Evolutionary conservation across 2,888 invertebrate species (phyloP).

Genomic region (Periphyllus acericola): DNA sequence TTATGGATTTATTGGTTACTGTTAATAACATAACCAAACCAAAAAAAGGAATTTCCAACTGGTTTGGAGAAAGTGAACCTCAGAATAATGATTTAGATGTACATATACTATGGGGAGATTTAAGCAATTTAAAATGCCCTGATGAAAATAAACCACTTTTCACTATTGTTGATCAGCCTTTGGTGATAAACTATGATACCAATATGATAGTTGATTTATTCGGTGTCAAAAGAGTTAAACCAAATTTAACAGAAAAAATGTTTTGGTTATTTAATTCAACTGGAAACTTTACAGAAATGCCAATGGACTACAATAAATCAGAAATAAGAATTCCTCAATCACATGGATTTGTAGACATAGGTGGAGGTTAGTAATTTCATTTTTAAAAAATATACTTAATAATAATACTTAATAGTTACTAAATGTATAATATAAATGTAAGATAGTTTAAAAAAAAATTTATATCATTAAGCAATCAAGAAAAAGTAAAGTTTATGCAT

Average conservation of each 20-base stretch:
- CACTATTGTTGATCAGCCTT: constrained; percentile 77
- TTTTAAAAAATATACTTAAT: constrained; percentile 66
- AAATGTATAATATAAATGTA: background rate
- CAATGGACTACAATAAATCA: constrained; percentile 66
- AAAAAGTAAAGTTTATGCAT: too few species aligned
- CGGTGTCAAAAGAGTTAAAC: constrained; percentile 73
- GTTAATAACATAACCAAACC: constrained; percentile 65
- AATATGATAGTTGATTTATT: constrained; percentile 94
- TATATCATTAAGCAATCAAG: too few species aligned
- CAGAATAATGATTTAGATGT: constrained; percentile 48
- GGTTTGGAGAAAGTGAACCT: constrained; percentile 61
- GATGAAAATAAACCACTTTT: constrained; percentile 68
- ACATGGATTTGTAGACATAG: constrained; percentile 89
- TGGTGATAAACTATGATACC: constrained; percentile 86
- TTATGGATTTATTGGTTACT: constrained; percentile 90
- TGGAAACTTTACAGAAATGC: constrained; percentile 68
- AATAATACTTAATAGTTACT: background rate
- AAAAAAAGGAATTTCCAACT: background rate
- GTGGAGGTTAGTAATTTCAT: constrained; percentile 77
- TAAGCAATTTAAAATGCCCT: constrained; percentile 72
- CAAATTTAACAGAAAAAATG: constrained; percentile 68
- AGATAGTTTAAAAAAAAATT: too few species aligned
- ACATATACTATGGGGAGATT: constrained; percentile 79
- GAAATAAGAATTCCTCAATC: constrained; percentile 79
- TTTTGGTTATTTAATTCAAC: constrained; percentile 81